A percentile compares a stretch with the other conserved stretches of the same genome.
These are phyloP conservation scores for Cyprinodon brontotheroides DNA, from an alignment of 2,113 vertebrate species.

Conservation along the genomic window DNA sequence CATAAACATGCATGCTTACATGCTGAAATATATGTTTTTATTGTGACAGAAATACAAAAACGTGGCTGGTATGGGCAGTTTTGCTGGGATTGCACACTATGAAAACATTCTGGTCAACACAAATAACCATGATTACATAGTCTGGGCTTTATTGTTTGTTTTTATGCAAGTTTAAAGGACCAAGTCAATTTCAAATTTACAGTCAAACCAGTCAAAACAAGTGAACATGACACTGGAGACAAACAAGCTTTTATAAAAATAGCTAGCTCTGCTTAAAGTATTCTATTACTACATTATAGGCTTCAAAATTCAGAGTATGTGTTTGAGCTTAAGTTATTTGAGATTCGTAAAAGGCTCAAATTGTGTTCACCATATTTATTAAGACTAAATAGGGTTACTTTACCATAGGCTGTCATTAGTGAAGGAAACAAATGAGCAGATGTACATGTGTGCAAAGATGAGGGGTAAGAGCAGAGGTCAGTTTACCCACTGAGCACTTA, in stretches of 20 bases:
- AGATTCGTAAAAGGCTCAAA: background rate
- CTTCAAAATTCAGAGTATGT: constrained; percentile 40
- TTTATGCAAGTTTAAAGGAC: constrained; percentile 22
- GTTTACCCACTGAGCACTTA: constrained; percentile 76
- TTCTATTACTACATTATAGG: constrained; percentile 75
- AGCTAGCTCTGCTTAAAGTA: constrained; percentile 43
- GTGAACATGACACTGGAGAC: constrained; percentile 45
- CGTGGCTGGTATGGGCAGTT: background rate
- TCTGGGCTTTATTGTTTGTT: background rate
- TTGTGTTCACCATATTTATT: background rate
- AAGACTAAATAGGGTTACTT: background rate
- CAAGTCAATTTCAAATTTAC: constrained; percentile 1
- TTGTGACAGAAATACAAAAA: no score
- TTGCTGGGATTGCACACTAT: background rate
- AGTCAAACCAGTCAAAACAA: constrained; percentile 25
- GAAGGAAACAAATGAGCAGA: background rate
- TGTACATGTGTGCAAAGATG: constrained; percentile 22
- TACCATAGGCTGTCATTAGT: constrained; percentile 17
- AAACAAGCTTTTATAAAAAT: constrained; percentile 54
- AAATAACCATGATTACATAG: background rate
- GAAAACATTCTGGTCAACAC: background rate
- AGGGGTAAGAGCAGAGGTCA: constrained; percentile 56
- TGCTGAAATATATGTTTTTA: background rate
- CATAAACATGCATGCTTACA: background rate
- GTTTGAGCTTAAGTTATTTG: background rate